Evolutionary conservation across 35 echinoderm and acorn worm species (phyloP).

Genomic region (Lytechinus pictus): DNA sequence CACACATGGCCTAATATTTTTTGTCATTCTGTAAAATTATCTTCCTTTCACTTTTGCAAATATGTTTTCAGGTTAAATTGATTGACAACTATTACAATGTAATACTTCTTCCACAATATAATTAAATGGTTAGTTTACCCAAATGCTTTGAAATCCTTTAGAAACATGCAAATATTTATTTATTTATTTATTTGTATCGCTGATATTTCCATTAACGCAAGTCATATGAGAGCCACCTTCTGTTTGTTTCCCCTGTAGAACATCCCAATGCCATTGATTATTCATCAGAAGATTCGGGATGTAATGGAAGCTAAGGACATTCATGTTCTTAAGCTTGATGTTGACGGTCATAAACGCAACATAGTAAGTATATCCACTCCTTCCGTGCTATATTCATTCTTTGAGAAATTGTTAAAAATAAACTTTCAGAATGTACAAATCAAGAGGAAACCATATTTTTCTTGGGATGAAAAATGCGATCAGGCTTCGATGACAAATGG

Average conservation of each 20-base stretch:
- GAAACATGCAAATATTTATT: not conserved
- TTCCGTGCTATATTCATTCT: too few relatives aligned
- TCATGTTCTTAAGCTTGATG: conserved; percentile 58
- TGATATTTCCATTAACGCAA: not conserved
- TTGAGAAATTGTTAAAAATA: too few relatives aligned
- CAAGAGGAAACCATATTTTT: too few relatives aligned
- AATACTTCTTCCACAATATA: not conserved
- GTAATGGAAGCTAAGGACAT: conserved; percentile 51
- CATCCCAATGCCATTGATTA: conserved; percentile 57
- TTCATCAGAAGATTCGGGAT: conserved; percentile 75
- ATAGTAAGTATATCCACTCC: conserved; percentile 46
- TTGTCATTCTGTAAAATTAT: not conserved
- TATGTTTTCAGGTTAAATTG: too few relatives aligned
- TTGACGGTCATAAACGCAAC: conserved; percentile 68
- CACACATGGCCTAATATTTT: not conserved
- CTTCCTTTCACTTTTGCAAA: not conserved
- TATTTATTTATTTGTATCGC: not conserved
- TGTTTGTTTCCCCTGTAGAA: conserved; percentile 44
- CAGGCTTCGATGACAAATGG: too few relatives aligned
- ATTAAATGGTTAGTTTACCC: not conserved
- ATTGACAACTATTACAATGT: too few relatives aligned
- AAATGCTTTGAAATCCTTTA: not conserved
- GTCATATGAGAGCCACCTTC: not conserved
- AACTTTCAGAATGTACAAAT: too few relatives aligned
- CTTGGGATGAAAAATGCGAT: too few relatives aligned